Conservation (phyloP, 1,140 invertebrate genomes). For the Lamellibrachia luymesi region DNA sequence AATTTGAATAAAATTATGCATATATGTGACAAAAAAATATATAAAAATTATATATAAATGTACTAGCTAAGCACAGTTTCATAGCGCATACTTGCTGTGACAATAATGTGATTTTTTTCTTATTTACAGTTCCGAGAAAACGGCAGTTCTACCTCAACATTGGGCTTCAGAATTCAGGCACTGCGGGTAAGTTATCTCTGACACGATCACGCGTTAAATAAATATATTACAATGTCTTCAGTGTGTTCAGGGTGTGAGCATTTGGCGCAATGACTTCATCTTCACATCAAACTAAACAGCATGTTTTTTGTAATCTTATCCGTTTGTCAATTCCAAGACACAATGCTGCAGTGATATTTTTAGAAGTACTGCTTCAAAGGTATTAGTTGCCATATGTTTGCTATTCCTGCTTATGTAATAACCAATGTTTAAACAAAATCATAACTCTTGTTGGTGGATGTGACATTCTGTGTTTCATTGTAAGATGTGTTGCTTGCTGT, state of each 20-base stretch:
- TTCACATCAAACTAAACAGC: not conserved
- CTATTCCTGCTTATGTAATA: no score
- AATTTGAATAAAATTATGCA: not conserved
- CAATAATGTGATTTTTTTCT: constrained; percentile 10
- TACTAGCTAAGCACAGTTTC: not conserved
- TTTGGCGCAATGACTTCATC: not conserved
- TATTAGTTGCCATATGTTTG: no score
- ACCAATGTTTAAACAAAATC: not conserved
- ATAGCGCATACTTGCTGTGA: not conserved
- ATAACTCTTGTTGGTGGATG: not conserved
- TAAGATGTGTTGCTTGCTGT: not conserved
- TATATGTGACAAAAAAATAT: no score
- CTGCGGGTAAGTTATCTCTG: constrained; percentile 67
- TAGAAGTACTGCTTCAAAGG: not conserved
- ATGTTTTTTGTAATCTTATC: not conserved
- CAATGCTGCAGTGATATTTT: not conserved
- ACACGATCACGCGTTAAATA: not conserved
- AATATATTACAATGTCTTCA: not conserved
- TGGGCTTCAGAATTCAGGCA: constrained; percentile 97
- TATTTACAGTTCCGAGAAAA: constrained; percentile 71
- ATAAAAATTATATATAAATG: not conserved
- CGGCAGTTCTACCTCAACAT: constrained; percentile 90
- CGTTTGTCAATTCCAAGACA: not conserved
- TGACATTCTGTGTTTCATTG: no score
- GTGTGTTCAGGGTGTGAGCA: not conserved